A percentile compares a stretch with the other conserved stretches of the same genome.
phyloP scores from a whole-genome alignment of 2,797 vertebrate species.

The Chelon auratus region DNA sequence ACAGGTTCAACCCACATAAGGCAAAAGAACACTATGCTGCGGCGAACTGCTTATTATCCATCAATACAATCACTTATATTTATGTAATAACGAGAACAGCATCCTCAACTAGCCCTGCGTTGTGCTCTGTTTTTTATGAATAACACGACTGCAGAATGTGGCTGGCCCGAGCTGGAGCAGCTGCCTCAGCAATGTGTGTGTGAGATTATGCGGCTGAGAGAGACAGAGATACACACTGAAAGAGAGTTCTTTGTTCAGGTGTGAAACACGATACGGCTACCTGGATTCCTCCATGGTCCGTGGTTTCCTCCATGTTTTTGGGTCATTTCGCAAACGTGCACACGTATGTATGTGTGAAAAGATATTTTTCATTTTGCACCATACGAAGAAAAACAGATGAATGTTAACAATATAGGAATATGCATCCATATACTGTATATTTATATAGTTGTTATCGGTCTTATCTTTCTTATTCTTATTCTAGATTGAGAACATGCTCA shows the following conservation, averaged over 20 bases:
- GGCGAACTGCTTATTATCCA: not conserved
- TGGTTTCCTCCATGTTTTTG: not conserved
- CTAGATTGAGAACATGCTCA: no score
- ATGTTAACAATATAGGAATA: not conserved
- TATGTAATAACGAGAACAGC: not conserved
- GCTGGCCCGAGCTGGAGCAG: slow-evolving; percentile 3
- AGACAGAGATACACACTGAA: not conserved
- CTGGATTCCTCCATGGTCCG: slow-evolving; percentile 16
- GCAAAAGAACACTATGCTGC: not conserved
- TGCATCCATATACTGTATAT: not conserved
- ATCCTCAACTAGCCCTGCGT: not conserved
- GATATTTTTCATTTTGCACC: no score
- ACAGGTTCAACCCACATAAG: not conserved
- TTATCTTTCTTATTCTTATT: no score
- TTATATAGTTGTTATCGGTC: no score
- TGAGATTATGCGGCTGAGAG: not conserved
- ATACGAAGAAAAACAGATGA: no score
- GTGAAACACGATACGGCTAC: slow-evolving; percentile 18
- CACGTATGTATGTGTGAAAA: no score
- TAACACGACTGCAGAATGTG: slow-evolving; percentile 9
- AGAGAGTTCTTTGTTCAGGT: slow-evolving; percentile 23
- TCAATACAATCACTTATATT: not conserved
- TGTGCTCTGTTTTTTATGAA: slow-evolving; percentile 3
- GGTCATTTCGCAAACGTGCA: no score
- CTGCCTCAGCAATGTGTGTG: not conserved